These are phyloP conservation scores for Brachionus rubens DNA, from an alignment of 1,140 invertebrate species.

Conservation along the genomic window DNA sequence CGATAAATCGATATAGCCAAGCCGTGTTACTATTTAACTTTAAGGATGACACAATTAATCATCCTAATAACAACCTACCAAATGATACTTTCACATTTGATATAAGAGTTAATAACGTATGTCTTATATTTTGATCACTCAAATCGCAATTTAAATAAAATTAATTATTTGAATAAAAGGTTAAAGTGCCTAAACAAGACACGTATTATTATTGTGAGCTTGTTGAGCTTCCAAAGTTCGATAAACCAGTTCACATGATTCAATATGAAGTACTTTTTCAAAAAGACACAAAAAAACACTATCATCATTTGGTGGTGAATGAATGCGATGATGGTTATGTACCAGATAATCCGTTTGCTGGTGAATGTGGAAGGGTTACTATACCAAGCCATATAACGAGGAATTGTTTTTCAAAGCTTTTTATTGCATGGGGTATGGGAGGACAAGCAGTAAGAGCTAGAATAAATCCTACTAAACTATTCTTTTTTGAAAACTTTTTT, in stretches of 20 bases:
- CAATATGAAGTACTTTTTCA: background rate
- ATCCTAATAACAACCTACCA: background rate
- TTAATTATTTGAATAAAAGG: background rate
- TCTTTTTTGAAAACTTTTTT: no score
- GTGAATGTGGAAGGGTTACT: no score
- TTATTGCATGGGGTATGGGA: no score
- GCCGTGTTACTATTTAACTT: conserved; percentile 30
- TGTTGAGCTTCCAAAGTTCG: background rate
- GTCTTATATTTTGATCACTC: background rate
- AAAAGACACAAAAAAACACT: background rate
- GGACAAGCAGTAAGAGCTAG: no score
- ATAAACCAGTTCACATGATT: conserved; percentile 15
- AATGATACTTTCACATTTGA: background rate
- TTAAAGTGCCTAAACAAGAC: conserved; percentile 18
- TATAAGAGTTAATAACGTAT: background rate
- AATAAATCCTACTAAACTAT: no score
- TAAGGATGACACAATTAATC: background rate
- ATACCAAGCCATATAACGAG: background rate
- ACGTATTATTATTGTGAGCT: conserved; percentile 34
- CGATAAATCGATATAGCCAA: background rate
- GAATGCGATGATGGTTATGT: no score
- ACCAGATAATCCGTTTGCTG: no score
- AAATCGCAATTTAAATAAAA: background rate
- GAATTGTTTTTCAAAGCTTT: no score
- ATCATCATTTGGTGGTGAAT: conserved; percentile 32